Evolutionary conservation across 2,888 invertebrate species (phyloP).

Genomic region (Epirrita christyi): DNA sequence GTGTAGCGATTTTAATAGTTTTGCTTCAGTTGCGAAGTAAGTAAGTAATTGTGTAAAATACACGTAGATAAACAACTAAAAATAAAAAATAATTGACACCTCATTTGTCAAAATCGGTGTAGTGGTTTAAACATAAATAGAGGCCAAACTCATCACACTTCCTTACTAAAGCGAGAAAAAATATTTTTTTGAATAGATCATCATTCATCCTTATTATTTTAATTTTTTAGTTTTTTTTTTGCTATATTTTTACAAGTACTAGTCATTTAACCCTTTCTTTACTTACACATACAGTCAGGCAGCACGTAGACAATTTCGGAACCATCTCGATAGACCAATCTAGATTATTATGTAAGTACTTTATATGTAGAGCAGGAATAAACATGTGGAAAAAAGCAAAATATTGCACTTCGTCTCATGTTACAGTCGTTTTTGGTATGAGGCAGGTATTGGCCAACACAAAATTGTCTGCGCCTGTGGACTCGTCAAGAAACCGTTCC

Average conservation of each 20-base stretch:
- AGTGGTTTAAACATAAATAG: no score
- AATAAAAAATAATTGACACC: no score
- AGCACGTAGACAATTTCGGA: not conserved
- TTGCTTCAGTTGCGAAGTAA: constrained; percentile 21
- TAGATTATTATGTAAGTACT: not conserved
- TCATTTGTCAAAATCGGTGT: no score
- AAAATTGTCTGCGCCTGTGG: constrained; percentile 6
- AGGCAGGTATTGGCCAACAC: constrained; percentile 21
- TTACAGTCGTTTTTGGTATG: constrained; percentile 21
- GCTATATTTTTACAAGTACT: no score
- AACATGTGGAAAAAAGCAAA: constrained; percentile 10
- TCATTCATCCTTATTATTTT: no score
- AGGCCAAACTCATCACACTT: no score
- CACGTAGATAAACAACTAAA: not conserved
- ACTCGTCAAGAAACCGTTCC: constrained; percentile 8
- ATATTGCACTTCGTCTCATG: constrained; percentile 5
- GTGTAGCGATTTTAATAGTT: constrained; percentile 31
- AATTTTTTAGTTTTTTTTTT: no score
- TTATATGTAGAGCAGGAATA: constrained; percentile 6
- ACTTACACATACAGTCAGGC: no score
- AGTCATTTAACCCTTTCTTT: no score
- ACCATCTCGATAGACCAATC: not conserved
- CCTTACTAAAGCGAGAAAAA: no score
- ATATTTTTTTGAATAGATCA: no score
- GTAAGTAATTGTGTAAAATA: constrained; percentile 8